phyloP scores from a whole-genome alignment of 2,888 invertebrate species.

The Heliconius hortense region DNA sequence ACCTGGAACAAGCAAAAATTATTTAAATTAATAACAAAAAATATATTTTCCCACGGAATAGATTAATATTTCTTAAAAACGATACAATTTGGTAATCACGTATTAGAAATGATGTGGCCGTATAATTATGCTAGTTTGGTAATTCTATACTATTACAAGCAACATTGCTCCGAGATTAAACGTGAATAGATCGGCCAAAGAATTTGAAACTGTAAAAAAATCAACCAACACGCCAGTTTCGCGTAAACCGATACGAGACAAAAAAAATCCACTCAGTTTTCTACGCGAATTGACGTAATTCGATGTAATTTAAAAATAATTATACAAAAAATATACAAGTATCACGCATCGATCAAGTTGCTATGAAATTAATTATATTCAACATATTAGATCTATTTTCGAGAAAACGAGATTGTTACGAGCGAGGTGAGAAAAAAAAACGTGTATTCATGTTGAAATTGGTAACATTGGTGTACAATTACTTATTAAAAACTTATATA shows the following conservation, averaged over 20 bases:
- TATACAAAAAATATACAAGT: constrained; percentile 64
- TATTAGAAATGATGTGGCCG: constrained; percentile 38
- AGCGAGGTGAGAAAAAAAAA: constrained; percentile 58
- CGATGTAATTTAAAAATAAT: constrained; percentile 77
- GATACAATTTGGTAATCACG: constrained; percentile 35
- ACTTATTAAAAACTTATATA: constrained; percentile 69
- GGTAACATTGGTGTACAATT: constrained; percentile 76
- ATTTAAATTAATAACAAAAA: constrained; percentile 36
- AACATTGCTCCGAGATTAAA: constrained; percentile 67
- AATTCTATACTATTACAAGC: constrained; percentile 51
- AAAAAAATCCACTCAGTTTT: constrained; percentile 67
- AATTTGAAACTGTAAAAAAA: constrained; percentile 55
- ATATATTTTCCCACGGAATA: constrained; percentile 19
- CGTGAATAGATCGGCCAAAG: constrained; percentile 49
- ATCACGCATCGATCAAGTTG: constrained; percentile 78
- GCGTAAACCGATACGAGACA: constrained; percentile 64
- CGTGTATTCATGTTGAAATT: constrained; percentile 76
- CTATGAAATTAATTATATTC: constrained; percentile 79
- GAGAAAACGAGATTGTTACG: constrained; percentile 74
- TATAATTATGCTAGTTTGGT: constrained; percentile 42
- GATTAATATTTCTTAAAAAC: constrained; percentile 31
- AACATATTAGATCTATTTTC: constrained; percentile 79
- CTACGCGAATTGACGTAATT: constrained; percentile 73
- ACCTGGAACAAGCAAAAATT: constrained; percentile 70
- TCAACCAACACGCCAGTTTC: constrained; percentile 63